A percentile compares a stretch with the other conserved stretches of the same genome.
phyloP scores from a whole-genome alignment of 2,113 vertebrate genomes.

The Nycticebus coucang region DNA sequence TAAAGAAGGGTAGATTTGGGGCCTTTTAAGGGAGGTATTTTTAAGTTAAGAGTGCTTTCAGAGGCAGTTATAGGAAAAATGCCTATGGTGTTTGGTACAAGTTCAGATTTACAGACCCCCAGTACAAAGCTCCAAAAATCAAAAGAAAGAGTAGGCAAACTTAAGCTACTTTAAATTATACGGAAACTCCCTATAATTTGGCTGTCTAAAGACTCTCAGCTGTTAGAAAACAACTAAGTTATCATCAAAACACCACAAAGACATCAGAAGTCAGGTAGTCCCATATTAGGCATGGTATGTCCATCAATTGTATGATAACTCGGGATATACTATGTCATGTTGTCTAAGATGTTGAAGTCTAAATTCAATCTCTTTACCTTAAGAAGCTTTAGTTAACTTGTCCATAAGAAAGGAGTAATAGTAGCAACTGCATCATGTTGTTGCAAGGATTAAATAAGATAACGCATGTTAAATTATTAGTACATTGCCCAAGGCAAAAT shows the following conservation, averaged over 20 bases:
- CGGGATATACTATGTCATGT: background rate
- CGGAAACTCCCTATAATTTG: background rate
- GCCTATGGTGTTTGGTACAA: background rate
- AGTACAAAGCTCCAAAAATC: background rate
- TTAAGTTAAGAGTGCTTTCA: background rate
- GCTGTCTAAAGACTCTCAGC: background rate
- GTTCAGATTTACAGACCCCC: slow-evolving; percentile 13
- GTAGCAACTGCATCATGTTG: background rate
- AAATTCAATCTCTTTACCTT: background rate
- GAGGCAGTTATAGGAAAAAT: slow-evolving; percentile 35
- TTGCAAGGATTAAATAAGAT: background rate
- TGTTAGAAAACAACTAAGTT: background rate
- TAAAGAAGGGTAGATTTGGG: background rate
- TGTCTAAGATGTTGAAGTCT: background rate
- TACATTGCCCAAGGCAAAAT: background rate
- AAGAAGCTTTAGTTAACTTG: background rate
- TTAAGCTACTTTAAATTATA: background rate
- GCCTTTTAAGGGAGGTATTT: slow-evolving; percentile 30
- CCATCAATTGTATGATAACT: background rate
- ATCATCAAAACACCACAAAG: background rate
- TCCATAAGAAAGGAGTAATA: background rate
- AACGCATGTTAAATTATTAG: background rate
- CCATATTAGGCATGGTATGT: background rate
- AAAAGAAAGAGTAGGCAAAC: background rate
- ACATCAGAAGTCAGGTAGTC: background rate